Evolutionary conservation across 2,888 invertebrate species (phyloP).

Genomic region (Latrodectus elegans): DNA sequence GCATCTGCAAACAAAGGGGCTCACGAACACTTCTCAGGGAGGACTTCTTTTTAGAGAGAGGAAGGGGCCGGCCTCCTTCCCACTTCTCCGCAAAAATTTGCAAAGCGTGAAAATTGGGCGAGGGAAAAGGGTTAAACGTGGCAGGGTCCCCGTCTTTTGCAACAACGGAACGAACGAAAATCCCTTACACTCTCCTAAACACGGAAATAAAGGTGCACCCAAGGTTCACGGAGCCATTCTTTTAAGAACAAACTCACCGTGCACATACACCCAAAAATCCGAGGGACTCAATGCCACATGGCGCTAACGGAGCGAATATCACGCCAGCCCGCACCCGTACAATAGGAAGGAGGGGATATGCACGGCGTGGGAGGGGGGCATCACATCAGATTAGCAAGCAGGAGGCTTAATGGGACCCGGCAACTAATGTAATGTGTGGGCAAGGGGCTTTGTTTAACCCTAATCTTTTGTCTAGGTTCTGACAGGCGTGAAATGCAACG

Average conservation of each 20-base stretch:
- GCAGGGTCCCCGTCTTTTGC: neutral
- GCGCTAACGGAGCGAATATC: conserved; percentile 62
- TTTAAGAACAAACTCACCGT: conserved; percentile 17
- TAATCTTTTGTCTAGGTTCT: conserved; percentile 65
- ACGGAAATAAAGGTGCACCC: conserved; percentile 63
- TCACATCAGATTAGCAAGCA: conserved; percentile 56
- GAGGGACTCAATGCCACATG: conserved; percentile 63
- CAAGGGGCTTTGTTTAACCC: conserved; percentile 65
- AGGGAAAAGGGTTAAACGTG: conserved; percentile 49
- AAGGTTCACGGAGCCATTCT: conserved; percentile 59
- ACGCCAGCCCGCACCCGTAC: conserved; percentile 29
- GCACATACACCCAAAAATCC: conserved; percentile 11
- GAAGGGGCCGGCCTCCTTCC: neutral
- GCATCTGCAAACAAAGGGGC: too few species aligned
- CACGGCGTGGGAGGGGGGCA: conserved; percentile 18
- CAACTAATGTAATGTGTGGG: conserved; percentile 67
- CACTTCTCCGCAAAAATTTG: conserved; percentile 18
- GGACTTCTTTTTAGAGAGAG: too few species aligned
- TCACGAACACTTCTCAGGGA: too few species aligned
- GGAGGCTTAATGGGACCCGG: conserved; percentile 48
- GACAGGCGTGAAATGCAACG: conserved; percentile 66
- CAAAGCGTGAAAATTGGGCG: conserved; percentile 48
- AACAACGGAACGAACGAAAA: conserved; percentile 5
- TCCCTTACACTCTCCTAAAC: conserved; percentile 52
- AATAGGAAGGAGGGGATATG: conserved; percentile 22